phyloP scores from a whole-genome alignment of 2,797 vertebrate species.

The Pelochelys cantorii region DNA sequence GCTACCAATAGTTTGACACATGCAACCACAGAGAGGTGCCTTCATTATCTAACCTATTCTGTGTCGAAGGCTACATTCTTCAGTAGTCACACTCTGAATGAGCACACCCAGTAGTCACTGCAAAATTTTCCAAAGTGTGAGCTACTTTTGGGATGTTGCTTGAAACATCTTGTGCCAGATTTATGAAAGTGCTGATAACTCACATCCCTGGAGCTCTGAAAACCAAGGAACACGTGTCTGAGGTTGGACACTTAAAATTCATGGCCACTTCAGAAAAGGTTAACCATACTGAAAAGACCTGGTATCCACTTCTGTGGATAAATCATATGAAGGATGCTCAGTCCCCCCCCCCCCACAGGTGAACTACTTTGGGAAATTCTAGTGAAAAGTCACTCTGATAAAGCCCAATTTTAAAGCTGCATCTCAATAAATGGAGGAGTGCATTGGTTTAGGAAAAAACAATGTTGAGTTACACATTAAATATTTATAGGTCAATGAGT shows the following conservation, averaged over 20 bases:
- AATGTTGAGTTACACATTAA: constrained; percentile 5
- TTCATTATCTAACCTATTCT: not conserved
- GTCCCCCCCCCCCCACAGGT: constrained; percentile 34
- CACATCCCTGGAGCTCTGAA: not conserved
- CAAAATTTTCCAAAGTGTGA: not conserved
- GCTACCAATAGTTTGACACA: not conserved
- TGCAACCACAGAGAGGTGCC: rapidly evolving
- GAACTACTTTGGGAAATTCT: constrained; percentile 32
- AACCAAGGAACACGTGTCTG: not conserved
- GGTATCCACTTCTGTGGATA: constrained; percentile 48
- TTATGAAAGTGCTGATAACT: not conserved
- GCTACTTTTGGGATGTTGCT: not conserved
- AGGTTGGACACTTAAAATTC: not conserved
- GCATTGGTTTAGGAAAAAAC: not conserved
- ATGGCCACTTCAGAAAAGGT: constrained; percentile 28
- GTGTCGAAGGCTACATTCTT: not conserved
- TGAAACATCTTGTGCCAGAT: not conserved
- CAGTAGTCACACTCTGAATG: not conserved
- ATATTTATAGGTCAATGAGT: constrained; percentile 48
- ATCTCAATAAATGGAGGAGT: not conserved
- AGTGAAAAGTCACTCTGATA: constrained; percentile 38
- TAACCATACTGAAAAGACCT: constrained; percentile 37
- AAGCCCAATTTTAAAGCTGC: not conserved
- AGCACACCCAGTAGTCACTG: rapidly evolving
- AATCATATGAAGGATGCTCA: constrained; percentile 63